These are phyloP conservation scores for Fulica atra DNA, from an alignment of 2,113 vertebrate genomes.

Conservation along the genomic window DNA sequence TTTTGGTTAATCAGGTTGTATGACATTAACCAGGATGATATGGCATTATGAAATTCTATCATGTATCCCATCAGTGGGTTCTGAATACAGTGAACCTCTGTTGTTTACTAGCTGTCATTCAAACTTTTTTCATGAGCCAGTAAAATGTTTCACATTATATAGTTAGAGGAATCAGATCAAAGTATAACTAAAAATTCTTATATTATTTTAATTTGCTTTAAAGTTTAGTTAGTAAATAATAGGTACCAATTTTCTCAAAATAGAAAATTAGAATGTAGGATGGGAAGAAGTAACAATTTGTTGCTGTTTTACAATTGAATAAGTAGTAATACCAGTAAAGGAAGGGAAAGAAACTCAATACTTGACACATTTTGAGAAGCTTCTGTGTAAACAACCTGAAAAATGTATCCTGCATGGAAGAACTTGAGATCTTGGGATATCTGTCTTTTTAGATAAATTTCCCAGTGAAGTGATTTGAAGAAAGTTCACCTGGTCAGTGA, in stretches of 20 bases:
- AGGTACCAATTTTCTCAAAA: neutral
- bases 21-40: neutral
- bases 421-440: neutral
- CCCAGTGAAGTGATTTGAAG: neutral
- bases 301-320: neutral
- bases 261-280: neutral
- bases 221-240: neutral
- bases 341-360: neutral
- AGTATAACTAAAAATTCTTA: neutral
- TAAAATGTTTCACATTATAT: neutral
- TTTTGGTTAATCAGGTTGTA: neutral
- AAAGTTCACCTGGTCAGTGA: neutral
- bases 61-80: neutral
- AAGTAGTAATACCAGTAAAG: neutral
- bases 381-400: neutral
- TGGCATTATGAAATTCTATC: neutral
- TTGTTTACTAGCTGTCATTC: neutral
- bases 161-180: neutral
- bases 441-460: neutral
- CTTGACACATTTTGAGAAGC: neutral
- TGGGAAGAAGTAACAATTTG: neutral
- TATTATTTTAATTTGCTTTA: neutral
- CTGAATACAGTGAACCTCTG: neutral
- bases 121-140: neutral
- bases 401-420: neutral